A percentile compares a stretch with the other conserved stretches of the same genome.
phyloP scores from a whole-genome alignment of 2,888 invertebrate species.

The Rhimphoctona megacephalus region DNA sequence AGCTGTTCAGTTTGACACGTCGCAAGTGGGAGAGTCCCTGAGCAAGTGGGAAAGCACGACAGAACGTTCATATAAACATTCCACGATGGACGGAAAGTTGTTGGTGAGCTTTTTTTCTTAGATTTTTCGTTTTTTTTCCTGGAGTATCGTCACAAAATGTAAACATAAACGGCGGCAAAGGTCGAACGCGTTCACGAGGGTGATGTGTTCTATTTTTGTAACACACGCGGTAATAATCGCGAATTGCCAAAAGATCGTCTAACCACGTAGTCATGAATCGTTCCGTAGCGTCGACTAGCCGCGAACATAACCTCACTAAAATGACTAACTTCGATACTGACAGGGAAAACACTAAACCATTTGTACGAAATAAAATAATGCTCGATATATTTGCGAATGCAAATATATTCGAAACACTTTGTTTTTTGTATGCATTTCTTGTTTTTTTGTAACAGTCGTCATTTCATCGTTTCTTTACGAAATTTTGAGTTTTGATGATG shows the following conservation, averaged over 20 bases:
- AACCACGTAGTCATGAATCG: conserved; percentile 71
- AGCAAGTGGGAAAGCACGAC: not conserved
- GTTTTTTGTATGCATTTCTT: not conserved
- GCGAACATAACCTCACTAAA: conserved; percentile 75
- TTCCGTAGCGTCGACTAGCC: conserved; percentile 67
- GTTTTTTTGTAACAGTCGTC: not conserved
- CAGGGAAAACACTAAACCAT: conserved; percentile 62
- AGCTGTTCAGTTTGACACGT: conserved; percentile 58
- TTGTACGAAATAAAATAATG: conserved; percentile 39
- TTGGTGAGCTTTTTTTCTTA: conserved; percentile 76
- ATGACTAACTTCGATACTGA: conserved; percentile 67
- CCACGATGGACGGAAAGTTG: conserved; percentile 80
- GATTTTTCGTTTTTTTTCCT: conserved; percentile 51
- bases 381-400: not conserved
- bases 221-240: conserved; percentile 24
- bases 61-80: conserved; percentile 65
- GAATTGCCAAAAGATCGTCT: conserved; percentile 2
- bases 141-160: conserved; percentile 32
- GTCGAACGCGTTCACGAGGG: conserved; percentile 48
- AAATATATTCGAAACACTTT: not conserved
- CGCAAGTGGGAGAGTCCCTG: conserved; percentile 23
- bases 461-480: not conserved
- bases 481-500: not conserved
- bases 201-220: conserved; percentile 59
- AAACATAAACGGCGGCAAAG: conserved; percentile 65